Evolutionary conservation across 2,113 vertebrate genomes (phyloP).

Genomic region (sheep (Ovis aries)): DNA sequence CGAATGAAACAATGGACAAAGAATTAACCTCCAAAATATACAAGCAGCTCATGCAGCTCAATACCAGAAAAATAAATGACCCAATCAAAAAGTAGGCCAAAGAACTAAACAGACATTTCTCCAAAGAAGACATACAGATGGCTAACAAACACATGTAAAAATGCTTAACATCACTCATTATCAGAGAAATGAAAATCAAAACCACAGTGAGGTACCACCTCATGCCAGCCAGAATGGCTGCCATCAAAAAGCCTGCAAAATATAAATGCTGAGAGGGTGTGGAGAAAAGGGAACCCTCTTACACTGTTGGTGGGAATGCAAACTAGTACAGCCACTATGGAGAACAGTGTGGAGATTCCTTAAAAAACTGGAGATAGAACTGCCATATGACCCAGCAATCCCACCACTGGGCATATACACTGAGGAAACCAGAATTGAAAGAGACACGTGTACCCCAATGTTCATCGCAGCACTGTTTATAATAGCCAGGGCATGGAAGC

Average conservation of each 20-base stretch:
- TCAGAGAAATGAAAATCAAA: background rate
- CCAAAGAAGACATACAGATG: background rate
- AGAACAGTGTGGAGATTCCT: background rate
- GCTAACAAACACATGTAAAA: background rate
- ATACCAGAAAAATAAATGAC: background rate
- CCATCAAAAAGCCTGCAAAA: background rate
- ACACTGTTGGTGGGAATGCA: background rate
- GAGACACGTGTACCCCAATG: background rate
- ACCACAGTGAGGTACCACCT: background rate
- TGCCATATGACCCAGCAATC: background rate
- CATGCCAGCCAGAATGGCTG: background rate
- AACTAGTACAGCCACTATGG: background rate
- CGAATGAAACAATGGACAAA: background rate
- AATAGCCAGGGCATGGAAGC: background rate
- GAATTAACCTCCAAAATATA: background rate
- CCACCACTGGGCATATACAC: background rate
- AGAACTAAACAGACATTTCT: background rate
- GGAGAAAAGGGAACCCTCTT: background rate
- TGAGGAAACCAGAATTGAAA: background rate
- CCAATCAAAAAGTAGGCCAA: background rate
- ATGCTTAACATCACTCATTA: background rate
- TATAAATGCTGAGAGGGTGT: background rate
- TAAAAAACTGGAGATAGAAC: background rate
- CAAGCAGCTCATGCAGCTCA: background rate
- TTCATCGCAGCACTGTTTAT: background rate